Percentiles rank a stretch among this genome's conserved stretches.
Evolutionary conservation across 2,797 vertebrate species (phyloP).

Genomic region (Pantherophis vulpinus): DNA sequence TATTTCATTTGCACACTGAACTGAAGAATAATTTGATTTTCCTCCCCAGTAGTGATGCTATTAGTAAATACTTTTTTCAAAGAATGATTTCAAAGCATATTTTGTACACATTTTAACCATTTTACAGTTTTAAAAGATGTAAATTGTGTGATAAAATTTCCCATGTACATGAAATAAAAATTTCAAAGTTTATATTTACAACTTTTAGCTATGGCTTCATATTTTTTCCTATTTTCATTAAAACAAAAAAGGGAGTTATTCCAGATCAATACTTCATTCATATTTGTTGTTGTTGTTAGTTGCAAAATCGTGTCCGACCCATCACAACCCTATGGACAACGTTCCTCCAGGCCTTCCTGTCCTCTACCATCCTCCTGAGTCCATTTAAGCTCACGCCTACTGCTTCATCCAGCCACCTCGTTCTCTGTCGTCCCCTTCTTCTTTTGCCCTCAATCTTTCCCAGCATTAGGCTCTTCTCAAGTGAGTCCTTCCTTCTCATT

Average conservation of each 20-base stretch:
- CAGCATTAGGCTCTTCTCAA: too few species aligned
- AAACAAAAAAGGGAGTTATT: background rate
- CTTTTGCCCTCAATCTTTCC: too few species aligned
- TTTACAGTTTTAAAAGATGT: conserved; percentile 83
- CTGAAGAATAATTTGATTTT: conserved; percentile 85
- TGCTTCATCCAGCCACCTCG: too few species aligned
- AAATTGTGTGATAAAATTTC: conserved; percentile 84
- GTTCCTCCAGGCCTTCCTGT: too few species aligned
- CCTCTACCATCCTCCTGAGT: too few species aligned
- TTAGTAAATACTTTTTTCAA: conserved; percentile 78
- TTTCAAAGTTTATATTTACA: conserved; percentile 71
- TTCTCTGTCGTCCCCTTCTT: too few species aligned
- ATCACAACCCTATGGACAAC: too few species aligned
- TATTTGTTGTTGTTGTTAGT: too few species aligned
- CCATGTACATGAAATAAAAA: conserved; percentile 88
- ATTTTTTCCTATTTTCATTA: background rate
- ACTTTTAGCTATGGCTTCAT: conserved; percentile 20
- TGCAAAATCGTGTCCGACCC: too few species aligned
- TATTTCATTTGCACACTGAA: conserved; percentile 99
- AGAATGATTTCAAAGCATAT: conserved; percentile 74
- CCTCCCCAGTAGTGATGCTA: conserved; percentile 70
- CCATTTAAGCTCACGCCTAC: too few species aligned
- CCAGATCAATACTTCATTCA: background rate
- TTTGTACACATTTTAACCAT: conserved; percentile 90
- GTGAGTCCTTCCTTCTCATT: too few species aligned